A percentile compares a stretch with the other conserved stretches of the same genome.
Evolutionary conservation across 2,888 invertebrate species (phyloP).

Genomic region (Lepidocyrtoides sp.): DNA sequence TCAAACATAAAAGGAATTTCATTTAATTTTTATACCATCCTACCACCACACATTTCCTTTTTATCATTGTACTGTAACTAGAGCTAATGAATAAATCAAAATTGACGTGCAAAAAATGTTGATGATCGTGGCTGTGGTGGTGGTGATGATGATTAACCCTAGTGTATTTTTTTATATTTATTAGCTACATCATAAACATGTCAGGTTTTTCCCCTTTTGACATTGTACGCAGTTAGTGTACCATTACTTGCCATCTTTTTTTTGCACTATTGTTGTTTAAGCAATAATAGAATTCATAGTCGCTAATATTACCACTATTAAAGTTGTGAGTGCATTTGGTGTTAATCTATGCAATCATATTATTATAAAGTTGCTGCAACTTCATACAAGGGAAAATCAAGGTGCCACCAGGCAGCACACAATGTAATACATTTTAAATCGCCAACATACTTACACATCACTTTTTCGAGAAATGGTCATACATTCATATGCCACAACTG

Average conservation of each 20-base stretch:
- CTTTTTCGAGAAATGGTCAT: too few relatives aligned
- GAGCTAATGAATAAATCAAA: conserved; percentile 76
- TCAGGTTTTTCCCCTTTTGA: conserved; percentile 75
- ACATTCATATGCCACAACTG: background rate
- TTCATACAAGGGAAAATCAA: conserved; percentile 40
- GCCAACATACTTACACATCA: conserved; percentile 33
- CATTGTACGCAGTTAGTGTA: conserved; percentile 46
- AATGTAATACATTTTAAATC: conserved; percentile 5
- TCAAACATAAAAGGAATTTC: conserved; percentile 11
- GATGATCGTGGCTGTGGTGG: conserved; percentile 34
- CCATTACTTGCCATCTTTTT: background rate
- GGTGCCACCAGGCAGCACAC: too few relatives aligned
- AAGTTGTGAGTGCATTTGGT: background rate
- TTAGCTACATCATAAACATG: conserved; percentile 67
- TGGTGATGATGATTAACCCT: conserved; percentile 41
- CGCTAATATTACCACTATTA: conserved; percentile 17
- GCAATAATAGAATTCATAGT: conserved; percentile 34
- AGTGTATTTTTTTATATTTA: conserved; percentile 11
- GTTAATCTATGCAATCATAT: background rate
- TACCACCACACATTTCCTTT: background rate
- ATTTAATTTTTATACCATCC: conserved; percentile 17
- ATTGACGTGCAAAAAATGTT: conserved; percentile 76
- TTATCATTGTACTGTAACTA: background rate
- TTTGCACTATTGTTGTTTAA: background rate
- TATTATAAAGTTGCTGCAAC: conserved; percentile 24